These are phyloP conservation scores for Pipa parva DNA, from an alignment of 2,113 vertebrate genomes.

Conservation along the genomic window DNA sequence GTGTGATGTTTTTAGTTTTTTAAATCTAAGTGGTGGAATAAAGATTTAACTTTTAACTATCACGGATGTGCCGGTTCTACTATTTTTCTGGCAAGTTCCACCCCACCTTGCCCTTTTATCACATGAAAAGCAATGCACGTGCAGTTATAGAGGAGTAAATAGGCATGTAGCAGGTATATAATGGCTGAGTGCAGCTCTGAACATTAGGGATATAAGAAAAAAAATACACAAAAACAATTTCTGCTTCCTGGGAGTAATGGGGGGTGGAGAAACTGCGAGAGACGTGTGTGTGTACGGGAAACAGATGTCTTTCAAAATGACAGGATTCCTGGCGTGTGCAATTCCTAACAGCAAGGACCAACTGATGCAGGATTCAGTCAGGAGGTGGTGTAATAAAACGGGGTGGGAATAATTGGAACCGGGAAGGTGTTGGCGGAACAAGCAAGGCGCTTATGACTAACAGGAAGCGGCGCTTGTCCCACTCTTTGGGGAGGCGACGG, in stretches of 20 bases:
- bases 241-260: conserved; percentile 15
- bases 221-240: conserved; percentile 34
- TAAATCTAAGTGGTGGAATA: too few species aligned
- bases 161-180: conserved; percentile 1
- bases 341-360: neutral
- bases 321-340: neutral
- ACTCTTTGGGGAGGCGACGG: neutral
- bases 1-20: too few species aligned
- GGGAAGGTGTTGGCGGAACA: neutral
- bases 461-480: too few species aligned
- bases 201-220: conserved; percentile 3
- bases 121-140: accelerated
- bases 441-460: neutral
- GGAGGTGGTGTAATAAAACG: neutral
- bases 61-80: too few species aligned
- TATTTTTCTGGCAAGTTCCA: conserved; percentile 40
- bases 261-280: conserved; percentile 19
- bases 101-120: conserved; percentile 1
- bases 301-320: conserved; percentile 34
- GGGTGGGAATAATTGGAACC: neutral
- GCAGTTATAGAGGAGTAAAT: conserved; percentile 2
- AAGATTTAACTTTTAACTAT: too few species aligned
- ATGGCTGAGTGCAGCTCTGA: neutral
- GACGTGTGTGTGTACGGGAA: conserved; percentile 26
- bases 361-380: neutral